Conservation (phyloP, 2,888 invertebrate species). For the Spilarctia lutea region DNA sequence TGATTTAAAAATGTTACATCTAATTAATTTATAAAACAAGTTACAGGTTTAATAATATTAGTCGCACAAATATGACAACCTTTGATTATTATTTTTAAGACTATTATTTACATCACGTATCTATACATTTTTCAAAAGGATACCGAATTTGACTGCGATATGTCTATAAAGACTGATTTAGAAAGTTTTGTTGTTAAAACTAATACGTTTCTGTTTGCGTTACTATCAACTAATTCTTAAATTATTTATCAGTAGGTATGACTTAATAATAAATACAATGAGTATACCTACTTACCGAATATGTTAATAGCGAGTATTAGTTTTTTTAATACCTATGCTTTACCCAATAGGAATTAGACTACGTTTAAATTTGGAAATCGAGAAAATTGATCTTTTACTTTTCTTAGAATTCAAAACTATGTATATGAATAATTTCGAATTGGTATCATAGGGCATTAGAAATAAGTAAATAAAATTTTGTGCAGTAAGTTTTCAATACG, state of each 20-base stretch:
- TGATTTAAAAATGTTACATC: background rate
- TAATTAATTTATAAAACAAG: background rate
- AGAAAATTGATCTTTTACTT: background rate
- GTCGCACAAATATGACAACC: background rate
- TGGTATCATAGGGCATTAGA: background rate
- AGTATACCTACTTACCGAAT: background rate
- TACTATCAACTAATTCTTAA: slow-evolving; percentile 32
- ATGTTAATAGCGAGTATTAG: background rate
- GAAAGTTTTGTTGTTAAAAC: slow-evolving; percentile 29
- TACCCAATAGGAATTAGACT: background rate
- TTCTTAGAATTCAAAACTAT: background rate
- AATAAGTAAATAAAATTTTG: background rate
- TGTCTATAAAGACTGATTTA: slow-evolving; percentile 21
- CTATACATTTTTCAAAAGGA: slow-evolving; percentile 1
- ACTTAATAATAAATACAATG: slow-evolving; percentile 4
- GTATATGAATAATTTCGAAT: background rate
- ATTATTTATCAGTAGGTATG: slow-evolving; percentile 16
- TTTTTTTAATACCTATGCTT: background rate
- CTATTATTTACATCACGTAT: background rate
- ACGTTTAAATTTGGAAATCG: background rate
- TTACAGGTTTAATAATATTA: background rate
- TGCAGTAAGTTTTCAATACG: background rate
- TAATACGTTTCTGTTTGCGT: slow-evolving; percentile 20
- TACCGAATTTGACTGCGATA: slow-evolving; percentile 12
- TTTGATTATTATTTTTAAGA: background rate